Evolutionary conservation across 2,113 vertebrate species (phyloP).

Genomic region (Catagonus wagneri): DNA sequence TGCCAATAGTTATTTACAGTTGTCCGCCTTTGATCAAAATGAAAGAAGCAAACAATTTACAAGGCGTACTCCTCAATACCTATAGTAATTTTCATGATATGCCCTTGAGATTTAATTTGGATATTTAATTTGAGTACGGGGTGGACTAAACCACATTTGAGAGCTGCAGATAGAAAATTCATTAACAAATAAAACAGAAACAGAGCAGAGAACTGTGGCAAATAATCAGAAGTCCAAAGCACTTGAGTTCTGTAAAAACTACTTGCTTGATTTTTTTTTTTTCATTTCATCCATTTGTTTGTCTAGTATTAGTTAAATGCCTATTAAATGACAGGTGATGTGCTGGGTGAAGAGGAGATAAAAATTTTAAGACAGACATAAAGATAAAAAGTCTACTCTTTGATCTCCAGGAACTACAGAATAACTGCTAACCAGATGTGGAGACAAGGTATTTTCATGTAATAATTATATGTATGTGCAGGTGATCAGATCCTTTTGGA

Average conservation of each 20-base stretch:
- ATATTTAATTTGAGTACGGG: constrained; percentile 12
- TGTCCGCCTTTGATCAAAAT: constrained; percentile 44
- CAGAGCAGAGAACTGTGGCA: not conserved
- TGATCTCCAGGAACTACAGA: not conserved
- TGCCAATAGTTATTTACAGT: constrained; percentile 50
- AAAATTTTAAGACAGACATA: not conserved
- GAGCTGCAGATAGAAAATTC: not conserved
- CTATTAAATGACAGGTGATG: not conserved
- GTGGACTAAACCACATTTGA: not conserved
- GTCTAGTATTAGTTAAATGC: constrained; percentile 27
- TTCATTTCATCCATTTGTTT: not conserved
- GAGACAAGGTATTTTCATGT: not conserved
- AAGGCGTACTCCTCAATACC: not conserved
- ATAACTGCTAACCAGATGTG: not conserved
- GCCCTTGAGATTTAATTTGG: constrained; percentile 42
- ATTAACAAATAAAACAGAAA: not conserved
- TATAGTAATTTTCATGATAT: constrained; percentile 20
- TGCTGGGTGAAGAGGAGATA: not conserved
- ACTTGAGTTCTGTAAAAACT: not conserved
- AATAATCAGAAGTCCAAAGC: not conserved
- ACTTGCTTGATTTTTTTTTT: not conserved
- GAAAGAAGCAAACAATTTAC: constrained; percentile 27
- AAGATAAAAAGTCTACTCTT: not conserved
- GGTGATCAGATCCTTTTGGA: not conserved
- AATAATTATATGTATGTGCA: constrained; percentile 28